Evolutionary conservation across 1,140 invertebrate genomes (phyloP).

Genomic region (Scaptodrosophila lebanonensis): DNA sequence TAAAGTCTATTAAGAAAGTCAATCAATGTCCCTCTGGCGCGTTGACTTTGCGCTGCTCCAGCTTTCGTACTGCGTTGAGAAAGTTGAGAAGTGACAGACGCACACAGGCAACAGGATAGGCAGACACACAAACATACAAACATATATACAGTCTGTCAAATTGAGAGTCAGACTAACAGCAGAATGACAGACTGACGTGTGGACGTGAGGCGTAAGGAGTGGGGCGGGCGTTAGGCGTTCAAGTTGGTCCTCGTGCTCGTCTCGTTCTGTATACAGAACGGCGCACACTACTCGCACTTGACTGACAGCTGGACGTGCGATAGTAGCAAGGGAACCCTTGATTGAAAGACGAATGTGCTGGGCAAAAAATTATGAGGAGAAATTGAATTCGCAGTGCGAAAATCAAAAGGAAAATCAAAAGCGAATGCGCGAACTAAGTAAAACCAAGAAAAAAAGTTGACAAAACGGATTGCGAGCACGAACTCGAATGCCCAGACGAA

Average conservation of each 20-base stretch:
- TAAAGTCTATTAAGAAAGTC: slow-evolving; percentile 77
- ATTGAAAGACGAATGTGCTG: slow-evolving; percentile 65
- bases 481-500: neutral
- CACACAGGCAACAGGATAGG: slow-evolving; percentile 5
- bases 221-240: neutral
- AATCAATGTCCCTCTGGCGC: slow-evolving; percentile 73
- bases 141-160: slow-evolving; percentile 20
- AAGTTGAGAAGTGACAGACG: slow-evolving; percentile 67
- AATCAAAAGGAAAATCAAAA: slow-evolving; percentile 5
- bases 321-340: slow-evolving; percentile 45
- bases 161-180: slow-evolving; percentile 6
- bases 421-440: slow-evolving; percentile 20
- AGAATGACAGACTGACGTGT: slow-evolving; percentile 48
- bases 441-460: too few relatives aligned
- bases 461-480: slow-evolving; percentile 54
- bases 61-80: slow-evolving; percentile 1
- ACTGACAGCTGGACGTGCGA: slow-evolving; percentile 62
- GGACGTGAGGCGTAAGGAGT: slow-evolving; percentile 7
- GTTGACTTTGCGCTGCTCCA: slow-evolving; percentile 41
- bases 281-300: too few relatives aligned
- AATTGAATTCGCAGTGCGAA: slow-evolving; percentile 38
- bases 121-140: too few relatives aligned
- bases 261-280: too few relatives aligned
- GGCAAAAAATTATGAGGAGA: slow-evolving; percentile 62
- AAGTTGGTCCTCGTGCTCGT: slow-evolving; percentile 17